phyloP scores from a whole-genome alignment of 2,888 invertebrate genomes.

The Perithous albicinctus region DNA sequence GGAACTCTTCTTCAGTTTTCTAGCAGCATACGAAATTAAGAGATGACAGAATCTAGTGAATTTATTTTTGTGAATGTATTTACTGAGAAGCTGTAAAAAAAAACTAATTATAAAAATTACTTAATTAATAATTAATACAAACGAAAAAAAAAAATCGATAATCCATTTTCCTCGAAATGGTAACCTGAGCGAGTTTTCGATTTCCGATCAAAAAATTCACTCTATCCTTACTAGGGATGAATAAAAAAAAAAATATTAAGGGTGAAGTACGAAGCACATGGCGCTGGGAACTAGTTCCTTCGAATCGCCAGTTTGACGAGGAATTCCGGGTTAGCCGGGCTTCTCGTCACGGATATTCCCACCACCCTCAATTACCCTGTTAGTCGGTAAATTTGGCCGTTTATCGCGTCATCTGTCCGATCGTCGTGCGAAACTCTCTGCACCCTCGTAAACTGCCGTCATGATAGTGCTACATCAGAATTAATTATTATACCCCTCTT shows the following conservation, averaged over 20 bases:
- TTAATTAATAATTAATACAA: neutral
- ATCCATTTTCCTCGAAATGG: no score
- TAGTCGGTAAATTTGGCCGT: constrained; percentile 70
- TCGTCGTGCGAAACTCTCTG: constrained; percentile 71
- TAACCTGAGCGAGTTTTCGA: neutral
- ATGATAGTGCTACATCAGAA: constrained; percentile 15
- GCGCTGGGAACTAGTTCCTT: constrained; percentile 72
- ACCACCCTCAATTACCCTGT: constrained; percentile 76
- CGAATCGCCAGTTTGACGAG: constrained; percentile 70
- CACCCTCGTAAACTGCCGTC: constrained; percentile 41
- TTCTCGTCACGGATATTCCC: constrained; percentile 78
- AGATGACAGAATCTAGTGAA: constrained; percentile 26
- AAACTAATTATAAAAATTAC: no score
- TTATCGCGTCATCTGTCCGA: constrained; percentile 72
- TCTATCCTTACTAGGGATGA: no score
- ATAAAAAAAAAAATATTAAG: neutral
- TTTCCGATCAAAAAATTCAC: neutral
- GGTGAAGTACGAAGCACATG: constrained; percentile 66
- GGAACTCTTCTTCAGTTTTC: neutral
- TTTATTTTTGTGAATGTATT: constrained; percentile 43
- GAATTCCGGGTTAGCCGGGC: constrained; percentile 67
- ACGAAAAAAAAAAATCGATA: neutral
- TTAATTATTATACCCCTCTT: constrained; percentile 48
- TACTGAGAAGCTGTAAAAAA: constrained; percentile 8
- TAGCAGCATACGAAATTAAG: neutral